Evolutionary conservation across 2,797 vertebrate species (phyloP).

Genomic region (Falco cherrug): DNA sequence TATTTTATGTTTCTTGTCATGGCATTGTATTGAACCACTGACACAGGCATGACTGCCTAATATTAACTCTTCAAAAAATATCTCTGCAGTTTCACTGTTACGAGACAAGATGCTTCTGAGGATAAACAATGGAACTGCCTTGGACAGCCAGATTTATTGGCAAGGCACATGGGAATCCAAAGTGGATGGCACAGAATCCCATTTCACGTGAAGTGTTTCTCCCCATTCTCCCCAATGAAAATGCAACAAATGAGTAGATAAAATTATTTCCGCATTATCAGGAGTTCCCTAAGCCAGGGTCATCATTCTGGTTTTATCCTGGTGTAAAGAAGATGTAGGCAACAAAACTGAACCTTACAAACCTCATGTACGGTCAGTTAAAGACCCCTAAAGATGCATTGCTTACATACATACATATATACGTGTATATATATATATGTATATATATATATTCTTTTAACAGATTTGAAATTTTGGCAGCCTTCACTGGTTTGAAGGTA

Average conservation of each 20-base stretch:
- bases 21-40: neutral
- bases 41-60: neutral
- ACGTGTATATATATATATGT: too few relatives aligned
- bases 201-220: neutral
- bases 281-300: neutral
- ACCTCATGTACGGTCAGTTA: rapidly evolving
- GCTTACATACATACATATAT: too few relatives aligned
- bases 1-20: neutral
- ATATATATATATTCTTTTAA: neutral
- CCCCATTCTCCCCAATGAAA: neutral
- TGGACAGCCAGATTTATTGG: neutral
- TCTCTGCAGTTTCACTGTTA: neutral
- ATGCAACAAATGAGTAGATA: neutral
- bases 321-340: neutral
- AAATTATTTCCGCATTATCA: neutral
- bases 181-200: neutral
- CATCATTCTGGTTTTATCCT: neutral
- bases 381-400: neutral
- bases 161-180: neutral
- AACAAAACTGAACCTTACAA: neutral
- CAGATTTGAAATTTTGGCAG: neutral
- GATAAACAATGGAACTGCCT: neutral
- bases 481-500: neutral
- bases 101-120: neutral
- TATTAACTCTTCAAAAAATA: neutral